A percentile compares a stretch with the other conserved stretches of the same genome.
Conservation (phyloP, 1,140 invertebrate species). For the Drosophila chauvacae region DNA sequence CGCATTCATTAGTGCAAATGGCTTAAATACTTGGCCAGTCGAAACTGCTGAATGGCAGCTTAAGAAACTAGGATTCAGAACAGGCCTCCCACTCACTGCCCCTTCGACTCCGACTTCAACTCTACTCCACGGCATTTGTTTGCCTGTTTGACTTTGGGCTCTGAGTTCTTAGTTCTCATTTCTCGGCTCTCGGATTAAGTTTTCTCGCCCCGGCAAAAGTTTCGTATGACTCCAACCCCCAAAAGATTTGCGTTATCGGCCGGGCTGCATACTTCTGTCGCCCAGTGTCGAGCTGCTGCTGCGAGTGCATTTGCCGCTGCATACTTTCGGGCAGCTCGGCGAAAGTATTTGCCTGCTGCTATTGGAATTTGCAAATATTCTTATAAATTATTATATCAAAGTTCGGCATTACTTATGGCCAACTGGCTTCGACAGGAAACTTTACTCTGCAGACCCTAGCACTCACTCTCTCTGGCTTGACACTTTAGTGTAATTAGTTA, state of each 20-base stretch:
- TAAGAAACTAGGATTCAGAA: slow-evolving; percentile 37
- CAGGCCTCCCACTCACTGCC: not conserved
- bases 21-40: slow-evolving; percentile 78
- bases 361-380: slow-evolving; percentile 60
- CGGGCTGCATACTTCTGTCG: slow-evolving; percentile 36
- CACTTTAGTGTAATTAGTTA: slow-evolving; percentile 57
- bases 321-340: slow-evolving; percentile 68
- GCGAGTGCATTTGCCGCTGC: slow-evolving; percentile 60
- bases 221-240: slow-evolving; percentile 28
- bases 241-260: slow-evolving; percentile 27
- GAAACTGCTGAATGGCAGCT: slow-evolving; percentile 69
- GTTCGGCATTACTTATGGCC: slow-evolving; percentile 51
- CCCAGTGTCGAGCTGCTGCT: slow-evolving; percentile 38
- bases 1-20: slow-evolving; percentile 83
- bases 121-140: slow-evolving; percentile 50
- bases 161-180: not conserved
- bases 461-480: slow-evolving; percentile 26
- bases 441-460: not conserved
- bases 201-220: slow-evolving; percentile 52
- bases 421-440: slow-evolving; percentile 32
- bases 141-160: slow-evolving; percentile 80
- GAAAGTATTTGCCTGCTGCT: slow-evolving; percentile 50
- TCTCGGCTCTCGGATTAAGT: slow-evolving; percentile 61
- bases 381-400: slow-evolving; percentile 63
- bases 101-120: not conserved